These are phyloP conservation scores for Perdita meconis DNA, from an alignment of 2,888 invertebrate species.

Conservation along the genomic window DNA sequence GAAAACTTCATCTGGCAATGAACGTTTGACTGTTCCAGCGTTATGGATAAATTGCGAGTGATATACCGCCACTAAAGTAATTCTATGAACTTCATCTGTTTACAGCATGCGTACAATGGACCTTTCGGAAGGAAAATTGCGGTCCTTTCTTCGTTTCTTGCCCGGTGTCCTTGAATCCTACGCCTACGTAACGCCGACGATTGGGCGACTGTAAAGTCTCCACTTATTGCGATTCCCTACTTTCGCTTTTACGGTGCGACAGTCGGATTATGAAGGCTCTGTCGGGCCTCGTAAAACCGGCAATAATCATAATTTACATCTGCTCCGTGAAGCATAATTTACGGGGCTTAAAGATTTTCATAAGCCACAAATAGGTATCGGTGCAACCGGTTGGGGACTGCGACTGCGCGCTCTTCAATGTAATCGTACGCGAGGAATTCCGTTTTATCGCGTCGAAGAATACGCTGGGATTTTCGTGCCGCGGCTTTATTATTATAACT, in stretches of 20 bases:
- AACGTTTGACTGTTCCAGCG: conserved; percentile 21
- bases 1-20: conserved; percentile 38
- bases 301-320: conserved; percentile 73
- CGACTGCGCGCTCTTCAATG: neutral
- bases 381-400: conserved; percentile 28
- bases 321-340: conserved; percentile 68
- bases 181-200: conserved; percentile 54
- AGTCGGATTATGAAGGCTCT: conserved; percentile 64
- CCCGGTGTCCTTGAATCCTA: conserved; percentile 56
- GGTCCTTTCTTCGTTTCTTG: conserved; percentile 4
- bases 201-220: conserved; percentile 70
- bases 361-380: conserved; percentile 67
- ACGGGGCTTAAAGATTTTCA: conserved; percentile 68
- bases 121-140: conserved; percentile 18
- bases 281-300: conserved; percentile 60
- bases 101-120: conserved; percentile 27
- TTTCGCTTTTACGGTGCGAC: conserved; percentile 72
- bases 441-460: conserved; percentile 19
- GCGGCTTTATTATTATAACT: conserved; percentile 35
- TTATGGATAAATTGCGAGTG: conserved; percentile 42
- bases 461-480: neutral
- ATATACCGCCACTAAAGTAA: conserved; percentile 53
- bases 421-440: conserved; percentile 19
- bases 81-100: conserved; percentile 48
- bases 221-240: conserved; percentile 72